Conservation (phyloP, 2,888 invertebrate species). For the Caenorhabditis uteleia region DNA sequence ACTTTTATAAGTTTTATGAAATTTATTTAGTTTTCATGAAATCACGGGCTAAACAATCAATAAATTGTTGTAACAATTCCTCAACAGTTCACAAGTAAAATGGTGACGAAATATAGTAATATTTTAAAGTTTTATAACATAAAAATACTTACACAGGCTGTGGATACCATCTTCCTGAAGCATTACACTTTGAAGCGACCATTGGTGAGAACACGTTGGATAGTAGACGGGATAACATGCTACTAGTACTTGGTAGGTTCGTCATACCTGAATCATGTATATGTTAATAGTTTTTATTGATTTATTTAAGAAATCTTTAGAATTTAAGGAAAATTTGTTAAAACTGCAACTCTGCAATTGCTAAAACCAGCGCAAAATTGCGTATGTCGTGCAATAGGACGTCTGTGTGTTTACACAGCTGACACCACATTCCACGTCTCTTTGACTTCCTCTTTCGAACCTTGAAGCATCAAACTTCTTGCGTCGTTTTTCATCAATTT, state of each 20-base stretch:
- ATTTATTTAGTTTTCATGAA: neutral
- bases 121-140: conserved; percentile 6
- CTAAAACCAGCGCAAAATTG: conserved; percentile 11
- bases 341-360: neutral
- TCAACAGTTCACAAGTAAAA: neutral
- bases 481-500: conserved; percentile 4
- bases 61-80: conserved; percentile 24
- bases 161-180: conserved; percentile 67
- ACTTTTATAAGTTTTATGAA: too few species aligned
- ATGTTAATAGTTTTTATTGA: neutral
- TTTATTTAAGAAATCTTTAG: neutral
- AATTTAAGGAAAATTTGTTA: conserved; percentile 2
- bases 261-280: conserved; percentile 20
- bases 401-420: conserved; percentile 14
- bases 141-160: conserved; percentile 61
- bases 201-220: conserved; percentile 23
- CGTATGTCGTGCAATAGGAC: neutral
- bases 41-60: conserved; percentile 2
- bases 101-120: neutral
- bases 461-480: neutral
- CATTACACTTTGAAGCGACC: conserved; percentile 28
- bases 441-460: conserved; percentile 1
- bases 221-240: conserved; percentile 20
- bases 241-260: conserved; percentile 25
- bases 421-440: conserved; percentile 18